Evolutionary conservation across 2,888 invertebrate genomes (phyloP), one percentile per base, ranked within the genome.

Genomic region (Abrostola triplasia): DNA sequence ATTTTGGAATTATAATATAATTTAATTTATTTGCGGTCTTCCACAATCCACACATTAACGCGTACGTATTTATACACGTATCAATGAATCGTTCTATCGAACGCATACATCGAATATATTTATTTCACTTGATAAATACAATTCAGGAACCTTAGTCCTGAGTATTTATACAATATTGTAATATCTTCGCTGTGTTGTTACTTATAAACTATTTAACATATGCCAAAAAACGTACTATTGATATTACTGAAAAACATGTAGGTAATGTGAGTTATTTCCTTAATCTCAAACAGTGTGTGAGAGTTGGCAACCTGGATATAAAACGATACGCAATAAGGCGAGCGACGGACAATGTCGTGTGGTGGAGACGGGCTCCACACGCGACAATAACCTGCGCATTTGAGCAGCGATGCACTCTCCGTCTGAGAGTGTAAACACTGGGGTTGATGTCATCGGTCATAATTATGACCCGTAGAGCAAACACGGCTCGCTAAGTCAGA

Each of bases 1-100:
- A 76, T 77, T 73, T 69, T 57, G 70, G 67, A 64, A 66, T 64
- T 48, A 67, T 67, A 79, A n/a, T n/a, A n/a, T n/a, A n/a, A n/a
- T n/a, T n/a, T 77, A 64, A 73, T 70, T 73, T 58, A 77, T 67
- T 67, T 63, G 67, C 36, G 62, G 70, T 36, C 24, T 40, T 44
- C 76, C 70, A 49, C 66, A 60, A 51, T 59, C 61, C 59, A 53
- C 61, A 61, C 53, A 13, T 54, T 37, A 55, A 38, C 50, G 11
- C 48, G 11, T 40, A 63, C 37, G 35, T 61, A 61, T 61, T 47
- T 69, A 24, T 24, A 70, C 65, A 62, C 56, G 58, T 69, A 36
- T 48, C 5, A 40, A 44, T 65, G 38, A 49, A 52, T 58, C 50
- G 58, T 70, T 59, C 56, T 53, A 51, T 51, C 36, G 35, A 35